phyloP scores from a whole-genome alignment of 2,113 vertebrate genomes.

The Mus musculus region DNA sequence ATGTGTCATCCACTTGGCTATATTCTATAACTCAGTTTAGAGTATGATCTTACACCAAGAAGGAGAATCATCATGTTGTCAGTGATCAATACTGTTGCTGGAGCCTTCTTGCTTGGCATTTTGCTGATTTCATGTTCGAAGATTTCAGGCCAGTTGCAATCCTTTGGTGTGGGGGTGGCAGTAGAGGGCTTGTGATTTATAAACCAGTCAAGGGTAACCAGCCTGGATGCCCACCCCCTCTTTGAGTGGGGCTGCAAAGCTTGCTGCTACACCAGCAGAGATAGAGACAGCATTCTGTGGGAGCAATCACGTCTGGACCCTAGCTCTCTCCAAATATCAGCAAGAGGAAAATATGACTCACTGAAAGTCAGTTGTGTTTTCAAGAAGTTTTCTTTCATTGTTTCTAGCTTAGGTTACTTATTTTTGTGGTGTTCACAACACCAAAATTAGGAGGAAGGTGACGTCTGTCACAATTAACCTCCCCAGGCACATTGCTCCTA shows the following conservation, averaged over 20 bases:
- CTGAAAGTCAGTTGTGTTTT: slow-evolving; percentile 66
- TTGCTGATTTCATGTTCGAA: not conserved
- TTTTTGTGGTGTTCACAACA: slow-evolving; percentile 53
- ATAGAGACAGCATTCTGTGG: slow-evolving; percentile 59
- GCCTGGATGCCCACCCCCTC: slow-evolving; percentile 28
- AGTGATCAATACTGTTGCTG: not conserved
- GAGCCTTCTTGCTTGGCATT: not conserved
- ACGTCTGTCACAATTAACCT: not conserved
- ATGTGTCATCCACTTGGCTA: not conserved
- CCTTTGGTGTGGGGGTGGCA: not conserved
- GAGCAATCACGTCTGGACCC: slow-evolving; percentile 71
- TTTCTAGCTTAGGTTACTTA: slow-evolving; percentile 55
- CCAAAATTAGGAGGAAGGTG: slow-evolving; percentile 54
- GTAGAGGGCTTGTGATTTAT: slow-evolving; percentile 11
- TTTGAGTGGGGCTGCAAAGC: slow-evolving; percentile 56
- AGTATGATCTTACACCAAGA: not conserved
- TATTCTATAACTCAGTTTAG: slow-evolving; percentile 4
- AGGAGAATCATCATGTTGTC: not conserved
- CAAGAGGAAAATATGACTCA: slow-evolving; percentile 73
- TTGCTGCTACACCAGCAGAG: slow-evolving; percentile 21
- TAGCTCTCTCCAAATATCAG: slow-evolving; percentile 73
- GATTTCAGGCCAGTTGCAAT: not conserved
- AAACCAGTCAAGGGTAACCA: slow-evolving; percentile 47
- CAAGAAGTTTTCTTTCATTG: slow-evolving; percentile 63
- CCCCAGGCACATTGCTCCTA: not conserved